A percentile compares a stretch with the other conserved stretches of the same genome.
Conservation (phyloP, 2,888 invertebrate species). For the Chrysolina oricalcia region DNA sequence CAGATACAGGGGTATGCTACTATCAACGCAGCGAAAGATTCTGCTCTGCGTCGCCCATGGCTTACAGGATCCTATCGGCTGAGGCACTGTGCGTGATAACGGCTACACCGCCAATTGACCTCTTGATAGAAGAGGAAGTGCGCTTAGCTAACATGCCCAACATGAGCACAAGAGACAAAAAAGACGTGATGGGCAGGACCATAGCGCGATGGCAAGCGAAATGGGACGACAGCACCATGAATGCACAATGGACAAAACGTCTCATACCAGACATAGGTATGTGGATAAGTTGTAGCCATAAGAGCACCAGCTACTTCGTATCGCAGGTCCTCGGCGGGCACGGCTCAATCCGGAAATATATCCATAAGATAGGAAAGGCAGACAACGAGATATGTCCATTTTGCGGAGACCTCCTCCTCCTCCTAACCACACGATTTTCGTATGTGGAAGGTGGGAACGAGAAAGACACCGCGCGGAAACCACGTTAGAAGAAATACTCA, state of each 20-base stretch:
- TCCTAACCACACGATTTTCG: no score
- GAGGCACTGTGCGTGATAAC: no score
- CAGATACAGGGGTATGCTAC: no score
- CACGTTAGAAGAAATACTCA: no score
- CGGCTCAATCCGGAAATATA: background rate
- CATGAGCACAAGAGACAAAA: background rate
- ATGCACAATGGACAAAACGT: slow-evolving; percentile 34
- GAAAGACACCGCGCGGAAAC: no score
- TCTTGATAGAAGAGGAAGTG: background rate
- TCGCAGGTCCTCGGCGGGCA: background rate
- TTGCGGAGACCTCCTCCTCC: background rate
- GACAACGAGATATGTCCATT: background rate
- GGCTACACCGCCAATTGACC: no score
- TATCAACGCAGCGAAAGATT: no score
- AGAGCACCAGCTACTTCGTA: background rate
- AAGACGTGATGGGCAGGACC: background rate
- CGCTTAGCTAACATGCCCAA: no score
- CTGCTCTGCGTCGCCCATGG: slow-evolving; percentile 37
- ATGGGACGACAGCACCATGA: slow-evolving; percentile 20
- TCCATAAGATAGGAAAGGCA: background rate
- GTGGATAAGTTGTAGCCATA: no score
- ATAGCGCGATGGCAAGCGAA: slow-evolving; percentile 9
- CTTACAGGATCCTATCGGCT: slow-evolving; percentile 42
- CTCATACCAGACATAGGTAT: no score
- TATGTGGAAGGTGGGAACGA: no score